Evolutionary conservation across 2,113 vertebrate genomes (phyloP).

Genomic region (Chloebia gouldiae): DNA sequence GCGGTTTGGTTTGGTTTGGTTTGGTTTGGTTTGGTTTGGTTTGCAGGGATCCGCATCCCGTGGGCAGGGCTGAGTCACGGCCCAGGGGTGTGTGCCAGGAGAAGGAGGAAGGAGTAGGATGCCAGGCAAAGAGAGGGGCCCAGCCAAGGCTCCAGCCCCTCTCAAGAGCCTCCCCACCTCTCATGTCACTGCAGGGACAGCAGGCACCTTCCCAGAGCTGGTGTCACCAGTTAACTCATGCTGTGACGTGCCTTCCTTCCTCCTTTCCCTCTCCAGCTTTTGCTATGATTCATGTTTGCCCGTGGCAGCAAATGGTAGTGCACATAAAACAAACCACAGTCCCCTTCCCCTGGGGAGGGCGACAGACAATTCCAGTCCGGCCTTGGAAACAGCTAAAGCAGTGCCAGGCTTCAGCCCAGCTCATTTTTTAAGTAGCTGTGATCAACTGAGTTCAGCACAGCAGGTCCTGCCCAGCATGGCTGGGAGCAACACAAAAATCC

Average conservation of each 20-base stretch:
- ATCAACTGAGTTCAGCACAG: not conserved
- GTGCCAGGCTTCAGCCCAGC: not conserved
- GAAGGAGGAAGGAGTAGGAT: not conserved
- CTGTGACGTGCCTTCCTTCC: not conserved
- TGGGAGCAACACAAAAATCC: not conserved
- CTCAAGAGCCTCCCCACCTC: not conserved
- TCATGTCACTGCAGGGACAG: not conserved
- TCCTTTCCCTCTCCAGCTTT: not conserved
- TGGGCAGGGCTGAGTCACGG: conserved; percentile 50
- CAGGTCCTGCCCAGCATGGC: not conserved
- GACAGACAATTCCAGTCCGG: not conserved
- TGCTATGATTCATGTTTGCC: not conserved
- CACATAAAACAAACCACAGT: not conserved
- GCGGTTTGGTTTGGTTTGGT: not conserved
- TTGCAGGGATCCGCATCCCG: not conserved
- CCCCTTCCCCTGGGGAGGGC: not conserved
- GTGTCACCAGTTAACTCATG: not conserved
- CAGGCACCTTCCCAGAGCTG: not conserved
- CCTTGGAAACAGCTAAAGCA: not conserved
- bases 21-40: not conserved
- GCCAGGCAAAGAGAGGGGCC: not conserved
- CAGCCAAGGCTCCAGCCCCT: not conserved
- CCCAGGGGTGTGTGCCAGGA: not conserved
- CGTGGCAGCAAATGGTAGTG: not conserved
- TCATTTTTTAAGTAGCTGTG: not conserved